Base-by-base conservation (phyloP, 2,113 vertebrate genomes). In the Rana temporaria region DNA sequence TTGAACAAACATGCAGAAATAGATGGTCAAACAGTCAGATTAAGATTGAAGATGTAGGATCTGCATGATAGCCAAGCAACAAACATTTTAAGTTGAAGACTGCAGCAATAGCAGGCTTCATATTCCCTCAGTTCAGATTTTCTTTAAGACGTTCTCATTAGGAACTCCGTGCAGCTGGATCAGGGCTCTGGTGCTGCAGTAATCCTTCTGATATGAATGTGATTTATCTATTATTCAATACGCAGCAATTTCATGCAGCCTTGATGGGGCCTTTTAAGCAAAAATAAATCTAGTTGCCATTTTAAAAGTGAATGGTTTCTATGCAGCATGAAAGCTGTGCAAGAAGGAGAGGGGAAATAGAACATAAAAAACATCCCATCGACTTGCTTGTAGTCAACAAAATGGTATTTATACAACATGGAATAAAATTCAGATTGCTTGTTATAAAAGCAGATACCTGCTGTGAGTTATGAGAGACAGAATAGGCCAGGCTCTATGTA, bases 201-300 rank as follows among this genome's bases (percentile, higher is more conserved):
- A 59, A 59, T 59, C 65, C 32, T 59, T 4, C 15, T 60, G 65
- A 79, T 70, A 79, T 57, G 26, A 20, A 60, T 19, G 78, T 69
- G 65, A 79, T 79, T 59, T 68, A 69, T 79, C n/a, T 60, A 60
- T 79, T 70, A 70, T 80, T 80, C 78, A 69, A 60, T 70, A 80
- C 55, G 1, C 34, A 26, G 52, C 64, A 68, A 79, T 68, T 68
- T 57, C 77, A 68, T 79, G 77, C 48, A 79, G 64, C 68, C 77
- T 79, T 68, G 77, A 68, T 79, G 17, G 52, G 77, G 48, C 77
- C 64, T 66, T 22, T 68, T 38, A 79, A 75, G 73, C 19, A 62
- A 53, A 9, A 76, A 76, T 63, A 76, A 76, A 76, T 76, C 34
- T 63, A 5, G 42, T 32, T 63, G 22, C 38, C 17, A 38, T 62